These are phyloP conservation scores for Meghimatium bilineatum DNA, from an alignment of 2,888 invertebrate genomes.

Conservation along the genomic window DNA sequence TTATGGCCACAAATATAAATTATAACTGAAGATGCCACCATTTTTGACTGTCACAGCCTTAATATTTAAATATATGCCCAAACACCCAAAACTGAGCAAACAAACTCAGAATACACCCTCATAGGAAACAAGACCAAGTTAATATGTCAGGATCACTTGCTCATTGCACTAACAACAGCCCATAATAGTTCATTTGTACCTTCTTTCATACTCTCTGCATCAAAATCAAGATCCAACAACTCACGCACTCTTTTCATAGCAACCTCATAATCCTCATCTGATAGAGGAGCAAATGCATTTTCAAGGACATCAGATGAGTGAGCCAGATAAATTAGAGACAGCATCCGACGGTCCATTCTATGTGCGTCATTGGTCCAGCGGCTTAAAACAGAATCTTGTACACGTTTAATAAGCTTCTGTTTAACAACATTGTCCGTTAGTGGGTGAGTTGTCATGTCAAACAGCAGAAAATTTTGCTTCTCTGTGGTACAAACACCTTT, in stretches of 20 bases:
- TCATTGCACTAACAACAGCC: conserved; percentile 99
- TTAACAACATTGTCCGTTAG: conserved; percentile 96
- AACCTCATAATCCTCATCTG: conserved; percentile 95
- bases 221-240: conserved; percentile 96
- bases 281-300: conserved; percentile 98
- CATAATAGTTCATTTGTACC: conserved; percentile 89
- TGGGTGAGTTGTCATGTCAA: conserved; percentile 99
- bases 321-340: conserved; percentile 95
- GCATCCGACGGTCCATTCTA: conserved; percentile 95
- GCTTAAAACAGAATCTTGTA: conserved; percentile 96
- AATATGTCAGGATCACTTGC: conserved; percentile 83
- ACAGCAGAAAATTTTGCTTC: conserved; percentile 99
- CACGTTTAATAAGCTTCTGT: conserved; percentile 93
- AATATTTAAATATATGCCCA: conserved; percentile 1
- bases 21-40: conserved; percentile 2
- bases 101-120: neutral
- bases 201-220: conserved; percentile 92
- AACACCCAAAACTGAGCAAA: neutral
- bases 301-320: conserved; percentile 99
- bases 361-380: conserved; percentile 98
- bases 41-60: conserved; percentile 7
- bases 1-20: neutral
- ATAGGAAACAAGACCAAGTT: conserved; percentile 8
- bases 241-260: conserved; percentile 98
- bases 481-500: conserved; percentile 99